A percentile compares a stretch with the other conserved stretches of the same genome.
These are phyloP conservation scores for Hypercompe scribonia DNA, from an alignment of 2,888 invertebrate species.

Conservation along the genomic window DNA sequence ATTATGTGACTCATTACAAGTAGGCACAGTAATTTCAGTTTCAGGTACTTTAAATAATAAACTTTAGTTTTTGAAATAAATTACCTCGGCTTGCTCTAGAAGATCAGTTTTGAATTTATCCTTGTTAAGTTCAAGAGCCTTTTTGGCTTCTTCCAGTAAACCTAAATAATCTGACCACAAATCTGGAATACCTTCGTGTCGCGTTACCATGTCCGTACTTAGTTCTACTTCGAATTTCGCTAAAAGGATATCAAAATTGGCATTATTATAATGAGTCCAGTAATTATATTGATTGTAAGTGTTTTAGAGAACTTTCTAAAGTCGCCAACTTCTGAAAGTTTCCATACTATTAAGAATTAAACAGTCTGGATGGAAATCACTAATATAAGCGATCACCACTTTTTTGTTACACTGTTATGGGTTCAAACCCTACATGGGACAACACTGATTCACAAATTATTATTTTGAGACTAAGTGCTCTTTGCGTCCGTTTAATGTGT, in stretches of 20 bases:
- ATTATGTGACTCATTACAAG: too few species aligned
- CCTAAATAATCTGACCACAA: conserved; percentile 91
- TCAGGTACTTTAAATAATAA: not conserved
- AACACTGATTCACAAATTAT: too few species aligned
- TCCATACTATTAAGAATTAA: too few species aligned
- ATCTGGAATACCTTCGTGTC: conserved; percentile 86
- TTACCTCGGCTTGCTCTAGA: conserved; percentile 89
- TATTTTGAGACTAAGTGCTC: too few species aligned
- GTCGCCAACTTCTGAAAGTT: too few species aligned
- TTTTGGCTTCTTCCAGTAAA: conserved; percentile 90
- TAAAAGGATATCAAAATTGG: conserved; percentile 33
- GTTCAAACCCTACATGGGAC: too few species aligned
- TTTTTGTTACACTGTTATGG: not conserved
- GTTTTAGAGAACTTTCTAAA: not conserved
- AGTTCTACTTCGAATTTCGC: conserved; percentile 92
- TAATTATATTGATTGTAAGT: not conserved
- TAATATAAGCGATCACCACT: too few species aligned
- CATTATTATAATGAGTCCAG: not conserved
- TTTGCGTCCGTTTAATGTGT: too few species aligned
- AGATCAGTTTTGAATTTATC: conserved; percentile 91
- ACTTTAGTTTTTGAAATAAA: not conserved
- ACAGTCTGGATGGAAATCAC: too few species aligned
- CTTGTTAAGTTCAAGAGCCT: conserved; percentile 90
- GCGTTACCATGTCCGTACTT: conserved; percentile 85
- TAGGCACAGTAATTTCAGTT: too few species aligned